A percentile compares a stretch with the other conserved stretches of the same genome.
These are phyloP conservation scores for Drosophila sulfurigaster DNA, from an alignment of 1,140 invertebrate species.

Conservation along the genomic window DNA sequence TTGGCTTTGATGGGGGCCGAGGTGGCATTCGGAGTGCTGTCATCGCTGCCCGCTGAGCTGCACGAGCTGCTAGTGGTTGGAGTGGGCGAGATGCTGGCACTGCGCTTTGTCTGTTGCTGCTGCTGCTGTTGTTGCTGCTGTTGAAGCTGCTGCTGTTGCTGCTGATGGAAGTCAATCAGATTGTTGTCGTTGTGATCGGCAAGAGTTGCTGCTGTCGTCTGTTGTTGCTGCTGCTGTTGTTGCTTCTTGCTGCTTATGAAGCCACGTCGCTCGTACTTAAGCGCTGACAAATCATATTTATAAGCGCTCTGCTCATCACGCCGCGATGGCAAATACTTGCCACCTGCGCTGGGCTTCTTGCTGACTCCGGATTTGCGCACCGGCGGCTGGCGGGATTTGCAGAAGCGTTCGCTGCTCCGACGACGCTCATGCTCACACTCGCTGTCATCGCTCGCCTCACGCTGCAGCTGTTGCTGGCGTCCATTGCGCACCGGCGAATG, in stretches of 20 bases:
- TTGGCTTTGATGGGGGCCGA: constrained; percentile 58
- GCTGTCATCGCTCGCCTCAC: constrained; percentile 84
- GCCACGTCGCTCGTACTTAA: constrained; percentile 81
- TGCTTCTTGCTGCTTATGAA: constrained; percentile 82
- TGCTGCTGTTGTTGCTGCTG: constrained; percentile 71
- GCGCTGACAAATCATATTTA: constrained; percentile 78
- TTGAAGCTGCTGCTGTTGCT: constrained; percentile 57
- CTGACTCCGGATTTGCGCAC: constrained; percentile 76
- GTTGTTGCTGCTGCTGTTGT: constrained; percentile 56
- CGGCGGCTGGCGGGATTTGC: constrained; percentile 80
- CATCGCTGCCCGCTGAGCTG: constrained; percentile 74
- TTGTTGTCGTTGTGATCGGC: constrained; percentile 84
- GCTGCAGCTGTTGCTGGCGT: constrained; percentile 59
- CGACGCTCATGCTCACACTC: constrained; percentile 85
- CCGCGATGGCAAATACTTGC: constrained; percentile 71
- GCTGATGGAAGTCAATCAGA: constrained; percentile 79
- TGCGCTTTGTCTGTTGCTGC: constrained; percentile 55
- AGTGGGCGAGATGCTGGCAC: constrained; percentile 61
- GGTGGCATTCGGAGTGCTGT: constrained; percentile 62
- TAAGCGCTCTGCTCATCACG: constrained; percentile 78
- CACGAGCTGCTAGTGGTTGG: constrained; percentile 72
- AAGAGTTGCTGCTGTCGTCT: constrained; percentile 36
- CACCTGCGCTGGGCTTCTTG: constrained; percentile 64
- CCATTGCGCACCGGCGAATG: constrained; percentile 64
- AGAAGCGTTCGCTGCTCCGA: constrained; percentile 82